Evolutionary conservation across 1,140 invertebrate genomes (phyloP).

Genomic region (Hydropsyche tenuis): DNA sequence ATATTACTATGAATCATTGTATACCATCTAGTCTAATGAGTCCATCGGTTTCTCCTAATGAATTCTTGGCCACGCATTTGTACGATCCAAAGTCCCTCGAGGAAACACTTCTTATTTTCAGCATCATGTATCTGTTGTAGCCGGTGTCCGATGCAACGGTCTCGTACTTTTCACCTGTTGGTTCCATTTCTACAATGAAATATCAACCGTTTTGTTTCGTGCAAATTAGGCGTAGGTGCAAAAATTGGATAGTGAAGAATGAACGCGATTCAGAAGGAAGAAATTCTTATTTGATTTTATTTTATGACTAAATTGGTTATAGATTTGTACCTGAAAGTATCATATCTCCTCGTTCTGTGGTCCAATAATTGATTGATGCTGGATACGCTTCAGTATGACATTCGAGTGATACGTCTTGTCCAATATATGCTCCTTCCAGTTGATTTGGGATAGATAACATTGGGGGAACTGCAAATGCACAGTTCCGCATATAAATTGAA

Average conservation of each 20-base stretch:
- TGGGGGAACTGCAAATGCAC: constrained; percentile 60
- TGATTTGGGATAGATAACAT: constrained; percentile 67
- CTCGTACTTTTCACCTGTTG: constrained; percentile 66
- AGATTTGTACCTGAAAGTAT: constrained; percentile 79
- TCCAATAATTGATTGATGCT: constrained; percentile 66
- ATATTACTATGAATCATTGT: constrained; percentile 38
- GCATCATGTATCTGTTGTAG: constrained; percentile 66
- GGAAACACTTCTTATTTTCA: constrained; percentile 63
- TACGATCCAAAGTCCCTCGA: constrained; percentile 67
- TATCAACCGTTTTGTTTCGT: constrained; percentile 27
- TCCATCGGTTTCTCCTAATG: constrained; percentile 65
- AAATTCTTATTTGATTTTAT: too few species aligned
- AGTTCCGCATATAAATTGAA: neutral
- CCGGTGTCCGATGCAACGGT: constrained; percentile 63
- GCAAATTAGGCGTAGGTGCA: neutral
- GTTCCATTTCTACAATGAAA: constrained; percentile 61
- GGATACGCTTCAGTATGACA: constrained; percentile 66
- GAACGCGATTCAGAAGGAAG: too few species aligned
- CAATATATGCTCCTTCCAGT: constrained; percentile 64
- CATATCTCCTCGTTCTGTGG: constrained; percentile 83
- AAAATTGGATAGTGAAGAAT: neutral
- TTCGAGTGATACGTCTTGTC: constrained; percentile 65
- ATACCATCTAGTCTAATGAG: constrained; percentile 66
- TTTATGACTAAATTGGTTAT: neutral
- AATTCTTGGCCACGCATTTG: constrained; percentile 68